These are phyloP conservation scores for Tetramorium bicarinatum DNA, from an alignment of 2,888 invertebrate species.

Conservation along the genomic window DNA sequence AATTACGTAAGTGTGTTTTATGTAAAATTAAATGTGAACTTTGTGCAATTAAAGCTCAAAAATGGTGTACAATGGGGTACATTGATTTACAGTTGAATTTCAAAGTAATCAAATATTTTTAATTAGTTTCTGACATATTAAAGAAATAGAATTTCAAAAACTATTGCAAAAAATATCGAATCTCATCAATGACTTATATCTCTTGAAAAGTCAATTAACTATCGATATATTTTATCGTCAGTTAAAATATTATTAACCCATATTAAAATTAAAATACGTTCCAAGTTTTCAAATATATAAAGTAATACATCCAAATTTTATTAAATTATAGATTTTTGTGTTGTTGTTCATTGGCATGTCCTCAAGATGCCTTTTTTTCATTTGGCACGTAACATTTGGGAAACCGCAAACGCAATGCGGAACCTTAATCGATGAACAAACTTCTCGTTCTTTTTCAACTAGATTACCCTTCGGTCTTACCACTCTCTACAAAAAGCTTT, in stretches of 20 bases:
- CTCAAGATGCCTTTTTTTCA: background rate
- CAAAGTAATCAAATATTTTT: background rate
- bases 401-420: conserved; percentile 34
- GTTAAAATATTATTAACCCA: background rate
- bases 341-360: background rate
- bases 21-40: background rate
- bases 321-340: conserved; percentile 6
- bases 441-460: conserved; percentile 43
- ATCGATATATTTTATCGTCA: background rate
- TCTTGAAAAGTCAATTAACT: background rate
- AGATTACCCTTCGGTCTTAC: background rate
- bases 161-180: background rate
- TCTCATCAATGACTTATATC: background rate
- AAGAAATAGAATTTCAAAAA: background rate
- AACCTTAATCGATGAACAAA: conserved; percentile 47
- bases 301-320: background rate
- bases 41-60: background rate
- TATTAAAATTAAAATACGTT: background rate
- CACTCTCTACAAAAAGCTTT: conserved; percentile 13
- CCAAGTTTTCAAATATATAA: background rate
- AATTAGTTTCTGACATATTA: background rate
- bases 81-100: background rate
- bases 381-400: conserved; percentile 9
- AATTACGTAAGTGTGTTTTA: background rate
- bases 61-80: background rate